Evolutionary conservation across 1,140 invertebrate species (phyloP).

Genomic region (Steinernema feltiae): DNA sequence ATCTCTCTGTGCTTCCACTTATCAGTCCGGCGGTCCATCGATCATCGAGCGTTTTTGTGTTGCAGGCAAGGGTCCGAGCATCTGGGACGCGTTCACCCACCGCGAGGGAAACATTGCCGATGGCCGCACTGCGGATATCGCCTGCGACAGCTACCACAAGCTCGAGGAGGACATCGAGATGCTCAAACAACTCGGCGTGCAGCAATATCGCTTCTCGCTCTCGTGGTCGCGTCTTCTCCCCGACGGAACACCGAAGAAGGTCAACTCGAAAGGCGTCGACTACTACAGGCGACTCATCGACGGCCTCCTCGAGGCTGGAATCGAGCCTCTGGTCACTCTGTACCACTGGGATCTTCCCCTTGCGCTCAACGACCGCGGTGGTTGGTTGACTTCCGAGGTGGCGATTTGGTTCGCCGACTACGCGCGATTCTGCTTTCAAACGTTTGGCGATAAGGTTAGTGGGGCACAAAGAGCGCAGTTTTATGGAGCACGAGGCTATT

Average conservation of each 20-base stretch:
- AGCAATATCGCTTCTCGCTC: constrained; percentile 68
- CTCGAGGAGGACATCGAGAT: constrained; percentile 41
- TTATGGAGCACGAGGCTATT: no score
- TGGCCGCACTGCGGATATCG: constrained; percentile 26
- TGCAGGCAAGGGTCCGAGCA: constrained; percentile 41
- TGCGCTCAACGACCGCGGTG: constrained; percentile 59
- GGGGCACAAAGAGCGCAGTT: no score
- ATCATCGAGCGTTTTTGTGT: constrained; percentile 14
- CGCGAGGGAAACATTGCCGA: constrained; percentile 35
- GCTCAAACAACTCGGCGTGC: constrained; percentile 26
- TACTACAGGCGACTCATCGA: constrained; percentile 68
- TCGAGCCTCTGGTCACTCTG: constrained; percentile 65
- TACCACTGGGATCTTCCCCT: constrained; percentile 62
- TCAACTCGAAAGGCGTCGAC: constrained; percentile 65
- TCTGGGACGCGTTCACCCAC: constrained; percentile 41
- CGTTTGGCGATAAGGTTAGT: constrained; percentile 50
- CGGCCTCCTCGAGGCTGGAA: constrained; percentile 64
- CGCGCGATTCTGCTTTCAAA: constrained; percentile 58
- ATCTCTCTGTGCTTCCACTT: no score
- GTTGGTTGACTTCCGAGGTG: constrained; percentile 62
- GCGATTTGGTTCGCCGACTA: constrained; percentile 63
- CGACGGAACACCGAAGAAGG: constrained; percentile 61
- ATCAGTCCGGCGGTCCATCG: no score
- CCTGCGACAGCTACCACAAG: constrained; percentile 39
- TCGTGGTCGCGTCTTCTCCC: constrained; percentile 69